Evolutionary conservation across 2,797 vertebrate species (phyloP).

Genomic region (Heliangelus exortis): DNA sequence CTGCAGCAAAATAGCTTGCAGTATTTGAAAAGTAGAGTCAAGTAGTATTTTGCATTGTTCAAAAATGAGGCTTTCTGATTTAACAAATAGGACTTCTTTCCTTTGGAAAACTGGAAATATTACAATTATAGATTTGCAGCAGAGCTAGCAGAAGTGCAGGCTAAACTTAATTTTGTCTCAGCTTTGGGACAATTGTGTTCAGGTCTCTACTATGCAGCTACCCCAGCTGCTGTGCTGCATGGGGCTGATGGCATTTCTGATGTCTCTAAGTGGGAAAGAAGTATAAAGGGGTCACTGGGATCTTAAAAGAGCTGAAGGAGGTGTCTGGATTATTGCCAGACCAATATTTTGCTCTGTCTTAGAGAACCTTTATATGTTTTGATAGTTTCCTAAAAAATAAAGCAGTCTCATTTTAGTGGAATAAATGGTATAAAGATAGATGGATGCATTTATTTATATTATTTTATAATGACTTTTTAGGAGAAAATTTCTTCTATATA

Average conservation of each 20-base stretch:
- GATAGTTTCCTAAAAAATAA: not conserved
- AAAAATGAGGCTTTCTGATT: not conserved
- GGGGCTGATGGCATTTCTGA: not conserved
- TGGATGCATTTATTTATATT: not conserved
- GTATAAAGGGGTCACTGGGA: not conserved
- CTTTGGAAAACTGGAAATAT: not conserved
- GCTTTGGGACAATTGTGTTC: fast-evolving
- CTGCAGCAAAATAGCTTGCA: slow-evolving; percentile 15
- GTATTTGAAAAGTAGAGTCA: not conserved
- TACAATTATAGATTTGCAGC: not conserved
- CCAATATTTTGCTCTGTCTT: not conserved
- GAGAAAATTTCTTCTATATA: not conserved
- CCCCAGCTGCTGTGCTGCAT: fast-evolving
- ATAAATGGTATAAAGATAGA: not conserved
- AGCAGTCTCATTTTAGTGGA: not conserved
- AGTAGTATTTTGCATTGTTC: slow-evolving; percentile 57
- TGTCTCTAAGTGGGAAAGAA: not conserved
- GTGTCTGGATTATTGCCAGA: not conserved
- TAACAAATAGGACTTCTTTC: not conserved
- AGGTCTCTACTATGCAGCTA: not conserved
- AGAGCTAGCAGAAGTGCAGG: not conserved
- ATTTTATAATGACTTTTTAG: not conserved
- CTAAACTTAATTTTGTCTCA: not conserved
- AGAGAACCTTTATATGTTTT: not conserved
- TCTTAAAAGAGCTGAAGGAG: not conserved